Conservation (phyloP, 2,888 invertebrate species). For the Aromia moschata region DNA sequence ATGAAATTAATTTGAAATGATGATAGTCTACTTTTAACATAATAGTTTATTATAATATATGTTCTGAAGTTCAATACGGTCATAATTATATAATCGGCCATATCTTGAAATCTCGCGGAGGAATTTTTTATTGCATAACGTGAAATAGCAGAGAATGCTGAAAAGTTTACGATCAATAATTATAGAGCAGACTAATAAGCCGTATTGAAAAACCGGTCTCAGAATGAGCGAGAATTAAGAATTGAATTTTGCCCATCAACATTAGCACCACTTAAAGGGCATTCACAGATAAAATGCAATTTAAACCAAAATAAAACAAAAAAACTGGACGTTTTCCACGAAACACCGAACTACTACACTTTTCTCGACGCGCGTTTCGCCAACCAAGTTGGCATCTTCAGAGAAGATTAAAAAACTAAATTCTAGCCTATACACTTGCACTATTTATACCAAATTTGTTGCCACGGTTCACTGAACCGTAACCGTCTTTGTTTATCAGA, state of each 20-base stretch:
- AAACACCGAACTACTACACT: too few relatives aligned
- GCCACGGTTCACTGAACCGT: too few relatives aligned
- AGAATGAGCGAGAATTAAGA: neutral
- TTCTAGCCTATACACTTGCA: too few relatives aligned
- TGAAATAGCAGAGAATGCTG: neutral
- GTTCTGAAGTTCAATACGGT: conserved; percentile 1
- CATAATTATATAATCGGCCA: conserved; percentile 18
- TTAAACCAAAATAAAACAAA: too few relatives aligned
- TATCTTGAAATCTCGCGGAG: neutral
- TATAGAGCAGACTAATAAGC: neutral
- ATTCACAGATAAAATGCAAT: too few relatives aligned
- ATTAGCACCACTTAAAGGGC: neutral
- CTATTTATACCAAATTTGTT: too few relatives aligned
- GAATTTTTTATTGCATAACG: conserved; percentile 1
- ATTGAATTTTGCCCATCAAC: neutral
- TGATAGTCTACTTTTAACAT: conserved; percentile 23
- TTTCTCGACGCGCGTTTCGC: too few relatives aligned
- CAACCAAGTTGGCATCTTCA: too few relatives aligned
- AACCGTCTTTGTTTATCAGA: too few relatives aligned
- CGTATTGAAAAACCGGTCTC: neutral
- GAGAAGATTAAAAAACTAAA: too few relatives aligned
- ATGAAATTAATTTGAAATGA: conserved; percentile 22
- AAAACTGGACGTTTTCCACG: too few relatives aligned
- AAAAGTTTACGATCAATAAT: neutral
- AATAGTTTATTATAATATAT: conserved; percentile 19